Evolutionary conservation across 2,888 invertebrate genomes (phyloP).

Genomic region (Branchinecta sandiegonensis): DNA sequence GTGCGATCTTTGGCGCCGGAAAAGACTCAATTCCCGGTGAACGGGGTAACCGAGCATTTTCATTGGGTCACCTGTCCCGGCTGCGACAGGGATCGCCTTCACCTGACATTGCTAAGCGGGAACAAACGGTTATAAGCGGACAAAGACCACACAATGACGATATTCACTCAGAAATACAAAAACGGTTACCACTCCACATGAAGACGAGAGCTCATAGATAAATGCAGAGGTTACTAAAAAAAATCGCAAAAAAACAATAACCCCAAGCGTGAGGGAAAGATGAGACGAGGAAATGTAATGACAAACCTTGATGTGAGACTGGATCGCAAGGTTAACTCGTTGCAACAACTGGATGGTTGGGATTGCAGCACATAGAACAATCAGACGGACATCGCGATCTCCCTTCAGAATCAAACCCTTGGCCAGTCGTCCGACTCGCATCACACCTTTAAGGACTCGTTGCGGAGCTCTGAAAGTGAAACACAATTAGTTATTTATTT

Average conservation of each 20-base stretch:
- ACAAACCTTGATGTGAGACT: slow-evolving; percentile 52
- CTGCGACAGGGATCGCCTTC: too few relatives aligned
- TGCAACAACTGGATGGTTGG: slow-evolving; percentile 73
- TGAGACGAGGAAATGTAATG: neutral
- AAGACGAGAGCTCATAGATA: neutral
- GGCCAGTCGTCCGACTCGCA: slow-evolving; percentile 84
- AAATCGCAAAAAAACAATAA: neutral
- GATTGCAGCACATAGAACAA: slow-evolving; percentile 85
- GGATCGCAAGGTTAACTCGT: slow-evolving; percentile 69
- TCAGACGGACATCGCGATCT: slow-evolving; percentile 76
- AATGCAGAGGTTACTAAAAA: neutral
- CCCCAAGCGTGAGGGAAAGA: neutral
- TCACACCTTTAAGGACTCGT: slow-evolving; percentile 78
- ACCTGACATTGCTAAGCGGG: too few relatives aligned
- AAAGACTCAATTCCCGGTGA: too few relatives aligned
- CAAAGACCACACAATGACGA: too few relatives aligned
- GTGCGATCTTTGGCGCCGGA: too few relatives aligned
- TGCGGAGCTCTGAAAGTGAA: too few relatives aligned
- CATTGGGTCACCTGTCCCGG: too few relatives aligned
- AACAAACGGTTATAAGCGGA: too few relatives aligned
- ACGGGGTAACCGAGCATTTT: too few relatives aligned
- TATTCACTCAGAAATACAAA: too few relatives aligned
- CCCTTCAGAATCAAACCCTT: slow-evolving; percentile 78
- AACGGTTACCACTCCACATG: neutral
- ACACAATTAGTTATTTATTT: too few relatives aligned